Base-by-base conservation (phyloP, 1,140 invertebrate species). In the Micrasema longulum region DNA sequence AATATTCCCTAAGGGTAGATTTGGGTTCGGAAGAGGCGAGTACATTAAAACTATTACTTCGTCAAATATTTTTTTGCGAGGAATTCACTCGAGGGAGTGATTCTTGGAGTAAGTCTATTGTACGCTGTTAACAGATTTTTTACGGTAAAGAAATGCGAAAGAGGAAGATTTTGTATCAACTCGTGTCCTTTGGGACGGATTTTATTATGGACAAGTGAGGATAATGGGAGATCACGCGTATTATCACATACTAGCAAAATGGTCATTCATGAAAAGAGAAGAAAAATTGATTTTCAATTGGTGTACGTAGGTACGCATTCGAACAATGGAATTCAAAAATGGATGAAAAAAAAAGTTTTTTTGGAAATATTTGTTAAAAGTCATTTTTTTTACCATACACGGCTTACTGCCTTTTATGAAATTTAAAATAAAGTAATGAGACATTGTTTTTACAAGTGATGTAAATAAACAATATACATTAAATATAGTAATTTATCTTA, bases 121-220 rank as follows among this genome's bases (percentile, higher is more conserved):
- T 18, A 35, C 53, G 2, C 20, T 31, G 22, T 22, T 53, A 53
- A 53, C 22, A 53, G 22, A 53, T 53, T 23, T 53, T 16, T 22
- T 26, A 57, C 11, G 53, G 53, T n/a, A 9, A 16, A 16, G 31
- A 35, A 16, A 36, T 36, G 14, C n/a, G 12, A 7, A 36, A 38
- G 31, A 57, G 31, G 12, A n/a, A n/a, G n/a, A n/a, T n/a, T n/a
- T 35, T 36, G 31, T 57, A 57, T 57, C 53, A 38, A 57, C n/a
- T 57, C 53, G 16, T 35, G 31, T 57, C 14, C 31, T 38, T 10
- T 57, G 31, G 31, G 53, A 57, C 20, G 53, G 6, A 57, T 57
- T 57, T 7, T 57, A 57, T 23, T 52, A 23, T 35, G 31, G n/a
- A 38, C n/a, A 38, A 16, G 53, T 5, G n/a, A 57, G 31, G 53